Conservation (phyloP, 2,113 vertebrate species). For the Trachemys scripta region DNA sequence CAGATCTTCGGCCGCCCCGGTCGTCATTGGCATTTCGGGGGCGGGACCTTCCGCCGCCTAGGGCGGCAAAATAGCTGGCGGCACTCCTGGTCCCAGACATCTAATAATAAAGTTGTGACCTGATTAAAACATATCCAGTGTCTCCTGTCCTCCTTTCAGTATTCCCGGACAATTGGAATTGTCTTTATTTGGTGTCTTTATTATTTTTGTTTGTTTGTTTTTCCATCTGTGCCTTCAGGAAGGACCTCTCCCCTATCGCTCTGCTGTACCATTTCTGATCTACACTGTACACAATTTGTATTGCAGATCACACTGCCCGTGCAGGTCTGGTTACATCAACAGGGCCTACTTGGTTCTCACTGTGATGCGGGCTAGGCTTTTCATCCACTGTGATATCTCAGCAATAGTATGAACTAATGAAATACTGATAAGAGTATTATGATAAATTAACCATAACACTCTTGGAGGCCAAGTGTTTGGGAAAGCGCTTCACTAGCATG, state of each 20-base stretch:
- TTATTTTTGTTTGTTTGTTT: neutral
- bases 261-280: neutral
- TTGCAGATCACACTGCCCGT: conserved; percentile 26
- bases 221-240: neutral
- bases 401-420: neutral
- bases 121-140: neutral
- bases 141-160: neutral
- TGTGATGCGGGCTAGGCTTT: conserved; percentile 26
- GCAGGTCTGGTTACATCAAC: neutral
- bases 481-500: conserved; percentile 56
- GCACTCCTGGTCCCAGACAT: neutral
- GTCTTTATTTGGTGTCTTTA: neutral
- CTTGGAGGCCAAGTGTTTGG: conserved; percentile 56
- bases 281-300: neutral
- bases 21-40: too few relatives aligned
- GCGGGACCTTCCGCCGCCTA: too few relatives aligned
- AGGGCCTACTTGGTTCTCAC: conserved; percentile 18
- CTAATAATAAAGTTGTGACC: neutral
- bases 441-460: conserved; percentile 55
- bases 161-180: neutral
- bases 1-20: too few relatives aligned
- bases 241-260: neutral
- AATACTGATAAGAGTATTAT: conserved; percentile 48
- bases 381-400: conserved; percentile 48
- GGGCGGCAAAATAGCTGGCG: too few relatives aligned